These are phyloP conservation scores for Microctenopoma stevenorrisi DNA, from an alignment of 2,797 vertebrate species.

Conservation along the genomic window DNA sequence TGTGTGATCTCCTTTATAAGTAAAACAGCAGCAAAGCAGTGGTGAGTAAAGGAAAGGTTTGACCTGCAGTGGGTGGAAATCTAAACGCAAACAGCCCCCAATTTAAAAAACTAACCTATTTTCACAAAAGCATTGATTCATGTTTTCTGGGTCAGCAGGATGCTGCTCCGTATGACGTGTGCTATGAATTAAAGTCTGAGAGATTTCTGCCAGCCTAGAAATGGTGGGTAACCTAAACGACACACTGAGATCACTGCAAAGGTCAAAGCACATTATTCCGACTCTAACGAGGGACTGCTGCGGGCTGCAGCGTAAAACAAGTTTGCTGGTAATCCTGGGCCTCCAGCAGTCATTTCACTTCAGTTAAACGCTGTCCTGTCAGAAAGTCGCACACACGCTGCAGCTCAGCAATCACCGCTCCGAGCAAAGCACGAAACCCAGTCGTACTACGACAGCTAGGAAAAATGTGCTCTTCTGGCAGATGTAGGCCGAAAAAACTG, in stretches of 20 bases:
- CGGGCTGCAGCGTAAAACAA: conserved; percentile 3
- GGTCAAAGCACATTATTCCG: conserved; percentile 4
- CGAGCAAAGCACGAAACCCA: conserved; percentile 14
- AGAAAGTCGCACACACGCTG: conserved; percentile 21
- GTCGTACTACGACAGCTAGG: neutral
- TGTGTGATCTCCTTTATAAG: conserved; percentile 25
- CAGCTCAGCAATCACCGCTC: conserved; percentile 3
- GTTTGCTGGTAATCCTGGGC: conserved; percentile 49
- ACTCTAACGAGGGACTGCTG: conserved; percentile 1
- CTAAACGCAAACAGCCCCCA: conserved; percentile 21
- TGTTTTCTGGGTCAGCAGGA: conserved; percentile 57
- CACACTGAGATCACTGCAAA: neutral
- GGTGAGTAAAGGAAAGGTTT: neutral
- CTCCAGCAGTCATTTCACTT: conserved; percentile 28
- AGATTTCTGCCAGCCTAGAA: conserved; percentile 8
- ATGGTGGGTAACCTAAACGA: conserved; percentile 3
- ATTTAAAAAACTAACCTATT: conserved; percentile 36
- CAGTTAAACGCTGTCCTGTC: conserved; percentile 36
- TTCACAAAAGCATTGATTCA: conserved; percentile 43
- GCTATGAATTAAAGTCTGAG: conserved; percentile 33
- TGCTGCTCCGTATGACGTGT: conserved; percentile 26
- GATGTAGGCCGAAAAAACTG: conserved; percentile 45
- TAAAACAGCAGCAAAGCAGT: conserved; percentile 44
- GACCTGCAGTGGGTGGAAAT: conserved; percentile 27
- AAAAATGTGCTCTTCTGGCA: conserved; percentile 31